A percentile compares a stretch with the other conserved stretches of the same genome.
Evolutionary conservation across 2,888 invertebrate genomes (phyloP).

Genomic region (Dugesia japonica): DNA sequence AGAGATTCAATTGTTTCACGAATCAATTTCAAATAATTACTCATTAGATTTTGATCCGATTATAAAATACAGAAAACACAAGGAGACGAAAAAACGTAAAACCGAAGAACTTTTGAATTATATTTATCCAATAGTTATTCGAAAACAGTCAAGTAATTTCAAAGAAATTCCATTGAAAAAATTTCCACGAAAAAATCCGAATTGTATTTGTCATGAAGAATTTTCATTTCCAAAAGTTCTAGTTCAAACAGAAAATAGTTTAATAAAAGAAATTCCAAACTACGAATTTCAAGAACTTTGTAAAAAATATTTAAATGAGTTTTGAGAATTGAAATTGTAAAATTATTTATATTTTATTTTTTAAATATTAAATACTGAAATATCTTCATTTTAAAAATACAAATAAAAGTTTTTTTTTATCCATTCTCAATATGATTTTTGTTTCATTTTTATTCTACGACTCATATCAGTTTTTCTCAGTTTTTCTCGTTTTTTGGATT

Average conservation of each 20-base stretch:
- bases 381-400: no score
- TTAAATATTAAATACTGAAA: no score
- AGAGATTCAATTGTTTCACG: background rate
- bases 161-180: background rate
- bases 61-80: background rate
- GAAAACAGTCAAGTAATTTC: background rate
- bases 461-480: background rate
- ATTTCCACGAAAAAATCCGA: background rate
- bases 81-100: background rate
- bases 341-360: no score
- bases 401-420: background rate
- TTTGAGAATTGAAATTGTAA: no score
- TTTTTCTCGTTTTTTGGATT: no score
- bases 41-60: background rate
- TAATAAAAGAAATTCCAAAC: no score
- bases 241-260: background rate
- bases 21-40: background rate
- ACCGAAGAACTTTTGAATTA: background rate
- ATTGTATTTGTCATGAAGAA: background rate
- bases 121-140: background rate
- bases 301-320: no score
- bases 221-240: background rate
- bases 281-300: no score
- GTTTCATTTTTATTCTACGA: background rate
- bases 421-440: background rate